These are phyloP conservation scores for Enoplosus armatus DNA, from an alignment of 2,797 vertebrate species.

Conservation along the genomic window DNA sequence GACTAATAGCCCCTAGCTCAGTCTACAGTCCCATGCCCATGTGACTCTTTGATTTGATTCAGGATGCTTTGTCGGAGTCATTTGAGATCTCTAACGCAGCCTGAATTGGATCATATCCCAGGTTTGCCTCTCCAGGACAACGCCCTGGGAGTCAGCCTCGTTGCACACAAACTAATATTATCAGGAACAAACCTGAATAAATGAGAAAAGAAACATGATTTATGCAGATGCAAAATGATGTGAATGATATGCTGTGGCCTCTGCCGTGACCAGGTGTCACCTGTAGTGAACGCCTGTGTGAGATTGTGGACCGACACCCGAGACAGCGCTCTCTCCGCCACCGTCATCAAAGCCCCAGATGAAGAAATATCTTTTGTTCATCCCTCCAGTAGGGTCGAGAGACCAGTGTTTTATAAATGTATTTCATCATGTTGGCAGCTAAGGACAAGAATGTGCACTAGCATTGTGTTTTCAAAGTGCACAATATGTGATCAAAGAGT, in stretches of 20 bases:
- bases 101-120: conserved; percentile 72
- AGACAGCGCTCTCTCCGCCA: not conserved
- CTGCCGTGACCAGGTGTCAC: conserved; percentile 24
- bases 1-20: conserved; percentile 69
- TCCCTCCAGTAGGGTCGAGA: conserved; percentile 18
- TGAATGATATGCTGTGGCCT: conserved; percentile 1
- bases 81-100: conserved; percentile 74
- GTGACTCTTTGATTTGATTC: conserved; percentile 80
- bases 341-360: conserved; percentile 17
- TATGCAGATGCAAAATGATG: conserved; percentile 14
- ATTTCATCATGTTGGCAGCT: conserved; percentile 58
- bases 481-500: conserved; percentile 52
- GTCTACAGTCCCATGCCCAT: conserved; percentile 61
- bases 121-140: conserved; percentile 60
- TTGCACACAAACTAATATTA: conserved; percentile 54
- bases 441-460: conserved; percentile 39
- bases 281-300: not conserved
- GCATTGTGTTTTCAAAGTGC: conserved; percentile 60
- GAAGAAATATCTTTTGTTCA: conserved; percentile 21
- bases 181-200: conserved; percentile 30
- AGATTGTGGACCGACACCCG: not conserved
- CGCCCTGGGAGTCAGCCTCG: conserved; percentile 41
- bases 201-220: conserved; percentile 11
- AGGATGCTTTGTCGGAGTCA: conserved; percentile 71
- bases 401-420: conserved; percentile 26